A percentile compares a stretch with the other conserved stretches of the same genome.
phyloP scores from a whole-genome alignment of 2,888 invertebrate species.

The Ormyrus pomaceus region DNA sequence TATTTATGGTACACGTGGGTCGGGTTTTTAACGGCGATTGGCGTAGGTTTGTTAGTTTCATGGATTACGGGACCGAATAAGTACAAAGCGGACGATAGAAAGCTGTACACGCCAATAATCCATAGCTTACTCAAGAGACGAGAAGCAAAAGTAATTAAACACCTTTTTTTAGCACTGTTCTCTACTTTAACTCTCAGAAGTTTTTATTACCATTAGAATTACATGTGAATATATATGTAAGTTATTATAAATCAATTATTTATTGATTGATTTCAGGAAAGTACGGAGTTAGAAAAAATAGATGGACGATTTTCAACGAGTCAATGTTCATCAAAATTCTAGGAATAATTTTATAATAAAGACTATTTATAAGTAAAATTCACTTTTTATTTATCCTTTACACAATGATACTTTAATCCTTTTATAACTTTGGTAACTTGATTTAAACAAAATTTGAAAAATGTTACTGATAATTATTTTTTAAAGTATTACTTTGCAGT shows the following conservation, averaged over 20 bases:
- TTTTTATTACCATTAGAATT: neutral
- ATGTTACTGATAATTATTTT: neutral
- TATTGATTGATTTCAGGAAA: slow-evolving; percentile 17
- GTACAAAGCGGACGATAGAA: slow-evolving; percentile 79
- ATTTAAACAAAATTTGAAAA: too few relatives aligned
- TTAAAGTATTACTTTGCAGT: neutral
- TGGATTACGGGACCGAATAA: slow-evolving; percentile 82
- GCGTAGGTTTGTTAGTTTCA: slow-evolving; percentile 83
- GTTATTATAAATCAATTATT: neutral
- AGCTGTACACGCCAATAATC: slow-evolving; percentile 81
- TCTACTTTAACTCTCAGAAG: neutral
- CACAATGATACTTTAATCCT: too few relatives aligned
- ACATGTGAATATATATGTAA: neutral
- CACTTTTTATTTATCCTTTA: neutral
- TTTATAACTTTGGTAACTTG: too few relatives aligned
- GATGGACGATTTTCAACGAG: slow-evolving; percentile 51
- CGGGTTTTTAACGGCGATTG: slow-evolving; percentile 82
- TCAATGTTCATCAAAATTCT: slow-evolving; percentile 50
- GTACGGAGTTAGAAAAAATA: slow-evolving; percentile 49
- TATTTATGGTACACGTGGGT: slow-evolving; percentile 87
- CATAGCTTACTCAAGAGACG: slow-evolving; percentile 76
- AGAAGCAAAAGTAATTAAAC: slow-evolving; percentile 32
- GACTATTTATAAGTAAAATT: slow-evolving; percentile 39
- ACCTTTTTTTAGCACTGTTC: neutral
- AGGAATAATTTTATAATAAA: slow-evolving; percentile 50